Base-by-base conservation (phyloP, 2,888 invertebrate genomes). In the Lacanobia oleracea region DNA sequence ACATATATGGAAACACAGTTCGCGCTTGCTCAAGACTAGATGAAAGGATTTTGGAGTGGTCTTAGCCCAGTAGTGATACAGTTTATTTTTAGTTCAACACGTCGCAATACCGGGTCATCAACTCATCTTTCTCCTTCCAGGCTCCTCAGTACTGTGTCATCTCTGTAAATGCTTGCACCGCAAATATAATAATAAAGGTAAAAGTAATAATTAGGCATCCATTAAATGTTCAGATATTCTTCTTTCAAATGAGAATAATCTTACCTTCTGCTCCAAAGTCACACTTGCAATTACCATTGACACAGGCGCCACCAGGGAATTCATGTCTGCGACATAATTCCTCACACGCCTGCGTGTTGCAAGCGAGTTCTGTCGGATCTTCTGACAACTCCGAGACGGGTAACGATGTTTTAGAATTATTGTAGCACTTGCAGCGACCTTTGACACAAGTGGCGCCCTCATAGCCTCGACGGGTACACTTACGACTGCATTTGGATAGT, bases 201-300 rank as follows among this genome's bases (percentile, higher is more conserved):
- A 43, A 62, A 6, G 8, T 21, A 1, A 12, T 43, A 43, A 10
- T 33, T 43, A 12, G 40, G 43, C 12, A 43, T 2, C 10, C 43
- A 43, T 3, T 43, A 12, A 40, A 10, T 43, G 12, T 43, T 12
- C 43, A 18, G n/a, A n/a, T 8, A 48, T 48, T 2, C 27, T 27
- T 27, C 27, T 56, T 10, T 4, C 10, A 27, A 56, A n/a, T 43
- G 43, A 12, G 12, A 43, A 2, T 21, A 37, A 50, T 23, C 8
- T n/a, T 21, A 75, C 73, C 79, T 78, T 78, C 27, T 67, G 57
- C n/a, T 37, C 6, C 50, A 12, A 43, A 43, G 33, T 75, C 62
- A 43, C 83, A 81, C 37, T 75, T 75, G 72, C 82, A 81, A 37
- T 21, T 61, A 0, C 61, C 67, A 40, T 63, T 75, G 33, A 72